Evolutionary conservation across 1,140 invertebrate species (phyloP).

Genomic region (Cydia pomonella): DNA sequence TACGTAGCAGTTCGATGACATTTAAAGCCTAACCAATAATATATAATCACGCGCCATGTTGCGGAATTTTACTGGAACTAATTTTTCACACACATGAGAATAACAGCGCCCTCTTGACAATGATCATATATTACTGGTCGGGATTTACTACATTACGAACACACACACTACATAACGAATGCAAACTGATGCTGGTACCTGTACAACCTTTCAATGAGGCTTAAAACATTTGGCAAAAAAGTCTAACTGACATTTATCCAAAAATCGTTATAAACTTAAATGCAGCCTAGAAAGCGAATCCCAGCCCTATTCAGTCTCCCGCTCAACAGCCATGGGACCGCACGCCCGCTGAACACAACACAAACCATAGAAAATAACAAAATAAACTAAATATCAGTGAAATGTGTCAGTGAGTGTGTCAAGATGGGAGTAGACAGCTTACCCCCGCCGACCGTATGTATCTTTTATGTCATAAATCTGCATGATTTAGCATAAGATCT

Average conservation of each 20-base stretch:
- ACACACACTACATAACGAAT: too few species aligned
- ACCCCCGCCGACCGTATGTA: constrained; percentile 51
- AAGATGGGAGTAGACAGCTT: constrained; percentile 67
- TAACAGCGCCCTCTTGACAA: too few species aligned
- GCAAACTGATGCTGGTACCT: too few species aligned
- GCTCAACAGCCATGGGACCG: neutral
- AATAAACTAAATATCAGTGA: constrained; percentile 43
- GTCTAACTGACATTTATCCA: neutral
- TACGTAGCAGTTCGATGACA: too few species aligned
- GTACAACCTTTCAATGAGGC: neutral
- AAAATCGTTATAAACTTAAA: constrained; percentile 20
- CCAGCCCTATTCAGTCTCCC: constrained; percentile 18
- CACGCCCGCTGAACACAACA: neutral
- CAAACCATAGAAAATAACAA: neutral
- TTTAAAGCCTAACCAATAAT: too few species aligned
- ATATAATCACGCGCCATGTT: too few species aligned
- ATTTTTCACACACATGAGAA: too few species aligned
- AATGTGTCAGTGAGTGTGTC: constrained; percentile 37
- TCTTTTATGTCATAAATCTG: constrained; percentile 14
- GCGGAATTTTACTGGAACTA: too few species aligned
- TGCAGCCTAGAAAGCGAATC: neutral
- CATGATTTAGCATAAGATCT: neutral
- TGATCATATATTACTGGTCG: too few species aligned
- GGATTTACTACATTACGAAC: too few species aligned
- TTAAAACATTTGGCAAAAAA: neutral